Evolutionary conservation across 2,888 invertebrate species (phyloP).

Genomic region (Blastobasis lacticolella): DNA sequence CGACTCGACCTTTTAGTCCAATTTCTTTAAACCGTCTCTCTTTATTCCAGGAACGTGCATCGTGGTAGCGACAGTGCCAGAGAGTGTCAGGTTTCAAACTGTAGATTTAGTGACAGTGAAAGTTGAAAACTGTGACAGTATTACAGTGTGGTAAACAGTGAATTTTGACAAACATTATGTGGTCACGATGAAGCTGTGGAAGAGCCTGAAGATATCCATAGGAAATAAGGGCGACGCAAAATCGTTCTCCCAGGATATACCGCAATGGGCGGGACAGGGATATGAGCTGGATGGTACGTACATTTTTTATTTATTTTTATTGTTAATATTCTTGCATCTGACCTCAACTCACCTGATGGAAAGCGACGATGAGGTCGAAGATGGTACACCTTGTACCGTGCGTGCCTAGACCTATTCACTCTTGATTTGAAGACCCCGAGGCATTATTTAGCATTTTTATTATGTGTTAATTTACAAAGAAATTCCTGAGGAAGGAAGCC

Average conservation of each 20-base stretch:
- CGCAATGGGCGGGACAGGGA: conserved; percentile 62
- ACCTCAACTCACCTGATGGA: no score
- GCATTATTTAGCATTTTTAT: no score
- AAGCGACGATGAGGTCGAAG: no score
- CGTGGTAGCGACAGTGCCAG: not conserved
- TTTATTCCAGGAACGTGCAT: not conserved
- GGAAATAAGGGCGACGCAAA: conserved; percentile 58
- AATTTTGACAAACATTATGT: conserved; percentile 44
- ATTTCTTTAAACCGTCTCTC: no score
- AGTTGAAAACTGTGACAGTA: conserved; percentile 21
- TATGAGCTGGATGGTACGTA: conserved; percentile 60
- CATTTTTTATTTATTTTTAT: not conserved
- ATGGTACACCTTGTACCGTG: no score
- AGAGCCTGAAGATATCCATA: conserved; percentile 67
- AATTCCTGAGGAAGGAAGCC: no score
- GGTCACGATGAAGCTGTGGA: conserved; percentile 70
- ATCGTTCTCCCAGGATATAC: conserved; percentile 50
- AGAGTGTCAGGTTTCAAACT: not conserved
- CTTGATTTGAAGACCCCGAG: no score
- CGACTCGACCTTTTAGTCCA: not conserved
- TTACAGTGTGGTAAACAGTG: conserved; percentile 28
- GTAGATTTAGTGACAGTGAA: not conserved
- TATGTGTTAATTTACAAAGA: no score
- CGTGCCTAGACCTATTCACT: no score
- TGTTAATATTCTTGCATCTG: not conserved